phyloP scores from a whole-genome alignment of 2,797 vertebrate genomes.

The Amniataba percoides region DNA sequence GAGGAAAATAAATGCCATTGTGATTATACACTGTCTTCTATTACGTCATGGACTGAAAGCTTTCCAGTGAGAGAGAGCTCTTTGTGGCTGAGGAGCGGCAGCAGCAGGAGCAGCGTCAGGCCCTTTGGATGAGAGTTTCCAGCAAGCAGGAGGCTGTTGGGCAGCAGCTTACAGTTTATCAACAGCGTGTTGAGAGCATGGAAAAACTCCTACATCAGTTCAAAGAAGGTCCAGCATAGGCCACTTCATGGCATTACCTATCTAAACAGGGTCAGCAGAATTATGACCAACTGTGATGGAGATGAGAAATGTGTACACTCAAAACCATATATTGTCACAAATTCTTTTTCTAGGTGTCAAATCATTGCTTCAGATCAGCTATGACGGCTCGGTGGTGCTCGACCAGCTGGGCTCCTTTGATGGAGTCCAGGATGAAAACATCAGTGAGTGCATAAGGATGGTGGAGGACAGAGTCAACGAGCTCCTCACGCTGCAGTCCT shows the following conservation, averaged over 20 bases:
- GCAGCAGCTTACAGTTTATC: conserved; percentile 17
- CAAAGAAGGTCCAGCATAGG: conserved; percentile 9
- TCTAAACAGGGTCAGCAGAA: neutral
- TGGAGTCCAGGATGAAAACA: conserved; percentile 4
- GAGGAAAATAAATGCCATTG: neutral
- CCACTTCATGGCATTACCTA: neutral
- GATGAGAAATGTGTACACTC: neutral
- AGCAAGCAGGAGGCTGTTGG: conserved; percentile 5
- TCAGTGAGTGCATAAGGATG: conserved; percentile 11
- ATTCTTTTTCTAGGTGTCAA: conserved; percentile 15
- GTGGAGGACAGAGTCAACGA: conserved; percentile 44
- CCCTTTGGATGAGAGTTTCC: neutral
- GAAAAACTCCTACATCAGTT: conserved; percentile 25
- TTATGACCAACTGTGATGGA: neutral
- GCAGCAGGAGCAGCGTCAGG: conserved; percentile 4
- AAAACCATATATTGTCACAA: neutral
- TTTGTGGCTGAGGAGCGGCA: conserved; percentile 9
- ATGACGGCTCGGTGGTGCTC: neutral
- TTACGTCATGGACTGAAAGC: conserved; percentile 24
- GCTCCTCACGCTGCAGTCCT: conserved; percentile 32
- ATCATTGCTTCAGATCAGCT: conserved; percentile 24
- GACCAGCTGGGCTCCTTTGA: neutral
- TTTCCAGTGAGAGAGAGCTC: conserved; percentile 1
- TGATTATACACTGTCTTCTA: neutral
- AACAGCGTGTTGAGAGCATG: neutral